phyloP scores from a whole-genome alignment of 1,140 invertebrate species.

The Magallana gigas region DNA sequence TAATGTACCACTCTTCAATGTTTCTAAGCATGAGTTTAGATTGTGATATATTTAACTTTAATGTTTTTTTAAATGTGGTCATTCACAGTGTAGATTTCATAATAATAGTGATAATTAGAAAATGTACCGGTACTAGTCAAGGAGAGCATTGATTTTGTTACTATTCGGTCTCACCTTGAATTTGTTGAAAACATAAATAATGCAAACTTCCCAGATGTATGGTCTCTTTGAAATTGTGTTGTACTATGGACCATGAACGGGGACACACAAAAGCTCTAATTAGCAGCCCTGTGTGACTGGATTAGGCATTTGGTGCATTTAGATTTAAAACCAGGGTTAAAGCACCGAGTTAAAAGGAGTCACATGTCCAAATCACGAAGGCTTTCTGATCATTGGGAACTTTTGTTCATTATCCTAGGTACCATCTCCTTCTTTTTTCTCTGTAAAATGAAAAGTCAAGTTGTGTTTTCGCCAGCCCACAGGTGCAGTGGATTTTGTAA shows the following conservation, averaged over 20 bases:
- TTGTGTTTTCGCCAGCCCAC: neutral
- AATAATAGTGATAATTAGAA: neutral
- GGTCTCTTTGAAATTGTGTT: constrained; percentile 17
- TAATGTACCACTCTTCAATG: no score
- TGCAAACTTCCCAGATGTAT: neutral
- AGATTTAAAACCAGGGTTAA: constrained; percentile 36
- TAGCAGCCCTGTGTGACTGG: constrained; percentile 11
- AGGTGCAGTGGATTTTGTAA: constrained; percentile 22
- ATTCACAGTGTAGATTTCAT: neutral
- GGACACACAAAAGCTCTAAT: constrained; percentile 17
- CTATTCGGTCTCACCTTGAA: neutral
- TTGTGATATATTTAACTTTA: no score
- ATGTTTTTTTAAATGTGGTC: no score
- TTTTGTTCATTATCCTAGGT: constrained; percentile 1
- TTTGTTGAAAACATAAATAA: constrained; percentile 14
- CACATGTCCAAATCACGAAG: constrained; percentile 13
- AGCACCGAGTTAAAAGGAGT: constrained; percentile 29
- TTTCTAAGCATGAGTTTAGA: no score
- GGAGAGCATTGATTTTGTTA: neutral
- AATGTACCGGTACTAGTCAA: neutral
- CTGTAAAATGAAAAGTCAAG: constrained; percentile 25
- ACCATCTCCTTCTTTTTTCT: neutral
- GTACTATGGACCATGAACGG: neutral
- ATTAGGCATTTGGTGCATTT: constrained; percentile 37
- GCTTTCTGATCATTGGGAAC: constrained; percentile 29